A percentile compares a stretch with the other conserved stretches of the same genome.
phyloP scores from a whole-genome alignment of 1,140 invertebrate species.

The Diploscapter pachys region DNA sequence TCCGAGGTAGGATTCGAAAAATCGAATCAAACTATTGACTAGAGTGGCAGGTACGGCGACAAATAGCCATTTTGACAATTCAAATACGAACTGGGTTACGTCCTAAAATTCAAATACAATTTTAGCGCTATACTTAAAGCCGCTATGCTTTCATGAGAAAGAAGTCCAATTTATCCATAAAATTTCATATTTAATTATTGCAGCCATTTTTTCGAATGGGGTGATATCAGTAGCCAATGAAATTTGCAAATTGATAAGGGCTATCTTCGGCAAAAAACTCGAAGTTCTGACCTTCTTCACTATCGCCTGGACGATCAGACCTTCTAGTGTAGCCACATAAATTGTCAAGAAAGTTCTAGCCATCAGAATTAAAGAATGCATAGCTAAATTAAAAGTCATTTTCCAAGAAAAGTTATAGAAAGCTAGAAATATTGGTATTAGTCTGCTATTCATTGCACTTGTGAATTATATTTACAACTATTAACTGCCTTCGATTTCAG shows the following conservation, averaged over 20 bases:
- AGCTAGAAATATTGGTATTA: not conserved
- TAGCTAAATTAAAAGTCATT: conserved; percentile 65
- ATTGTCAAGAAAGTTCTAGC: conserved; percentile 90
- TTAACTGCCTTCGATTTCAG: no score
- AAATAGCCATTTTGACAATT: conserved; percentile 83
- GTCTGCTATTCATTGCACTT: not conserved
- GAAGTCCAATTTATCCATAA: no score
- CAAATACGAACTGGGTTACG: conserved; percentile 74
- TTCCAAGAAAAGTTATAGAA: not conserved
- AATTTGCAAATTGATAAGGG: not conserved
- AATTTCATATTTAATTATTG: no score
- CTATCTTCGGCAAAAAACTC: no score
- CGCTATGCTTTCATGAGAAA: no score
- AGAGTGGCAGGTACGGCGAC: conserved; percentile 94
- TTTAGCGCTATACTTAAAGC: no score
- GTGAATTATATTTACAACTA: no score
- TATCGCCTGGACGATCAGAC: conserved; percentile 90
- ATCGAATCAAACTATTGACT: conserved; percentile 92
- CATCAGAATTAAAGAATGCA: conserved; percentile 82
- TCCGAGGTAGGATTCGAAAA: conserved; percentile 83
- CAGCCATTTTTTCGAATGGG: no score
- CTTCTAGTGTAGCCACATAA: conserved; percentile 91
- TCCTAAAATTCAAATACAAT: conserved; percentile 62
- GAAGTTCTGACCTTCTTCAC: conserved; percentile 63
- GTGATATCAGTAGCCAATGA: no score